phyloP scores from a whole-genome alignment of 92 coral and sea anemone genomes.

The Phenganax subtilis region DNA sequence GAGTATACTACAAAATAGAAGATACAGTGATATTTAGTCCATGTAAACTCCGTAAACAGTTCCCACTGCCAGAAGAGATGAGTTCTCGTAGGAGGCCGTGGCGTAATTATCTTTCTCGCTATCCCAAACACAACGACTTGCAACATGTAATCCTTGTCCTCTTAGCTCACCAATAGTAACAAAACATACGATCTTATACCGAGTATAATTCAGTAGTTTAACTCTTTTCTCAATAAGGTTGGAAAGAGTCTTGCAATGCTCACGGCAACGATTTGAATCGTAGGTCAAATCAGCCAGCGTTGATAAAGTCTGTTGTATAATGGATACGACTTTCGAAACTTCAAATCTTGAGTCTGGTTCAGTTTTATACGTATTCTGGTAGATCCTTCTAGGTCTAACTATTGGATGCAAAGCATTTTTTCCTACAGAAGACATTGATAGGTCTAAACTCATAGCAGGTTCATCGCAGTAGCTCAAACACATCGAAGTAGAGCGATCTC shows the following conservation, averaged over 20 bases:
- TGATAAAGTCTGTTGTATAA: slow-evolving; percentile 68
- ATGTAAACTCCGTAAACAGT: slow-evolving; percentile 79
- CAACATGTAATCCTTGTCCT: slow-evolving; percentile 73
- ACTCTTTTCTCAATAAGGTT: slow-evolving; percentile 70
- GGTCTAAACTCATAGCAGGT: slow-evolving; percentile 22
- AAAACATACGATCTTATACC: slow-evolving; percentile 78
- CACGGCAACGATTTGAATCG: slow-evolving; percentile 67
- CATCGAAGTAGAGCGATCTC: slow-evolving; percentile 32
- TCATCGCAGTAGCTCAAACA: slow-evolving; percentile 31
- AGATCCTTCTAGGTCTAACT: slow-evolving; percentile 10
- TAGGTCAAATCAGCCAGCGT: slow-evolving; percentile 59
- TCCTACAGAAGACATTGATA: background rate
- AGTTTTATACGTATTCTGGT: slow-evolving; percentile 76
- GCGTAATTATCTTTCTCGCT: slow-evolving; percentile 73
- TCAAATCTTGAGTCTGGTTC: slow-evolving; percentile 64
- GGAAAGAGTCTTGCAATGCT: slow-evolving; percentile 65
- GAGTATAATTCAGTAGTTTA: slow-evolving; percentile 61
- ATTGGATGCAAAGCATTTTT: slow-evolving; percentile 15
- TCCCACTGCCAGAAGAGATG: slow-evolving; percentile 74
- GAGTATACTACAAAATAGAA: background rate
- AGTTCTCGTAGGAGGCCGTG: slow-evolving; percentile 68
- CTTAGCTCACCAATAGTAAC: slow-evolving; percentile 78
- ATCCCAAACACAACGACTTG: slow-evolving; percentile 93
- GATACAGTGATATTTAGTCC: slow-evolving; percentile 41
- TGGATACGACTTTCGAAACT: slow-evolving; percentile 49